Evolutionary conservation across 2,113 vertebrate species (phyloP).

Genomic region (Lagopus muta): DNA sequence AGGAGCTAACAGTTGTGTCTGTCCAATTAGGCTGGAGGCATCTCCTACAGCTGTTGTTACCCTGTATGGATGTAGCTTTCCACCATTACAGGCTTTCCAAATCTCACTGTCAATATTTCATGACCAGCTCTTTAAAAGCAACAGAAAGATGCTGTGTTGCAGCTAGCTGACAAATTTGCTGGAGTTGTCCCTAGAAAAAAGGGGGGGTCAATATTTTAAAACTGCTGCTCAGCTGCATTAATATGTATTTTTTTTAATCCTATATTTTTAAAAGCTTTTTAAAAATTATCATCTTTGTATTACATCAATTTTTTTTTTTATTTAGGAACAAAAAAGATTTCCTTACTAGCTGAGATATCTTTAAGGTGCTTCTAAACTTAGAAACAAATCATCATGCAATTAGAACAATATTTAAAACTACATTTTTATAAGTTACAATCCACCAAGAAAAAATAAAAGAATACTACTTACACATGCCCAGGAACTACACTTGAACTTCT

Average conservation of each 20-base stretch:
- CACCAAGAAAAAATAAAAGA: neutral
- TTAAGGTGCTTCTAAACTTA: neutral
- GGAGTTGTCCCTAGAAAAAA: neutral
- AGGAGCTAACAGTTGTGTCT: neutral
- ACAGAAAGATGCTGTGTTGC: neutral
- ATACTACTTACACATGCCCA: neutral
- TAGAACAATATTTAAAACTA: neutral
- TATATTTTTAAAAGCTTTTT: neutral
- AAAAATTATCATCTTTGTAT: neutral
- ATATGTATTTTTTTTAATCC: neutral
- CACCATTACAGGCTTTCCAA: neutral
- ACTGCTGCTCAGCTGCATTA: neutral
- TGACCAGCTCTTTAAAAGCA: neutral
- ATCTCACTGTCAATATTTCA: neutral
- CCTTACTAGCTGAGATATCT: neutral
- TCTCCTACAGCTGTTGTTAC: neutral
- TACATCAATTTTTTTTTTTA: neutral
- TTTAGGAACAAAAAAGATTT: neutral
- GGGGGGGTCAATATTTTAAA: neutral
- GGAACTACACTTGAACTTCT: neutral
- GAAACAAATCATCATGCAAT: neutral
- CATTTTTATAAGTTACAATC: neutral
- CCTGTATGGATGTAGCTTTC: neutral
- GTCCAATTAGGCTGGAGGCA: neutral
- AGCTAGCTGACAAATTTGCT: neutral